Conservation (phyloP, 2,797 vertebrate species). For the Thamnophis elegans region DNA sequence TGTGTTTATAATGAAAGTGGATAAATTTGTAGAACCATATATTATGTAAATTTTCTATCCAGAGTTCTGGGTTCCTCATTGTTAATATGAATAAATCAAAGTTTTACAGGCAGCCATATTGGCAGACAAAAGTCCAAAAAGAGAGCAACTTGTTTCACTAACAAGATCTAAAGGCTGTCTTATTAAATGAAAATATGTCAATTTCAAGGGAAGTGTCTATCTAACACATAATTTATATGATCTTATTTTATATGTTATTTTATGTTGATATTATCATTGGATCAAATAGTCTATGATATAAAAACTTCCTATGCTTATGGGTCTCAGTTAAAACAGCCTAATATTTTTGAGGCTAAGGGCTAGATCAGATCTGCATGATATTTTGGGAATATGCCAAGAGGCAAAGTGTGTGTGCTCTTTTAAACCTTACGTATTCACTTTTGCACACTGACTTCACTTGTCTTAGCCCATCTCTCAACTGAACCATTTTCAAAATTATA, state of each 20-base stretch:
- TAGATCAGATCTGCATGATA: background rate
- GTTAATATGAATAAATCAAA: background rate
- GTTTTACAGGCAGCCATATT: background rate
- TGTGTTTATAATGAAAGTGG: constrained; percentile 21
- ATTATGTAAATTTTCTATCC: constrained; percentile 32
- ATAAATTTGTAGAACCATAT: constrained; percentile 30
- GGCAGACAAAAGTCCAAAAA: background rate
- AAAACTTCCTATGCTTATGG: background rate
- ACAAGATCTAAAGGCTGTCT: background rate
- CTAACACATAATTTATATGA: background rate
- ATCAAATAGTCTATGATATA: background rate
- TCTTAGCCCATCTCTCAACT: background rate
- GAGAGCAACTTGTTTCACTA: background rate
- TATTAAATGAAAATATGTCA: background rate
- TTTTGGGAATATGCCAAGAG: background rate
- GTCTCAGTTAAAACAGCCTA: background rate
- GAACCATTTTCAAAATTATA: background rate
- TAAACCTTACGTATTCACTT: background rate
- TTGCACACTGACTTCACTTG: background rate
- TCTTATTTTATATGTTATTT: background rate
- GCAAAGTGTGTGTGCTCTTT: background rate
- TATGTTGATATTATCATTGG: background rate
- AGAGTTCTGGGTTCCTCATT: constrained; percentile 26
- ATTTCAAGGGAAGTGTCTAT: background rate
- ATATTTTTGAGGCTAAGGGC: background rate